Conservation (phyloP, 2,888 invertebrate species). For the Xanthostigma xanthostigma region DNA sequence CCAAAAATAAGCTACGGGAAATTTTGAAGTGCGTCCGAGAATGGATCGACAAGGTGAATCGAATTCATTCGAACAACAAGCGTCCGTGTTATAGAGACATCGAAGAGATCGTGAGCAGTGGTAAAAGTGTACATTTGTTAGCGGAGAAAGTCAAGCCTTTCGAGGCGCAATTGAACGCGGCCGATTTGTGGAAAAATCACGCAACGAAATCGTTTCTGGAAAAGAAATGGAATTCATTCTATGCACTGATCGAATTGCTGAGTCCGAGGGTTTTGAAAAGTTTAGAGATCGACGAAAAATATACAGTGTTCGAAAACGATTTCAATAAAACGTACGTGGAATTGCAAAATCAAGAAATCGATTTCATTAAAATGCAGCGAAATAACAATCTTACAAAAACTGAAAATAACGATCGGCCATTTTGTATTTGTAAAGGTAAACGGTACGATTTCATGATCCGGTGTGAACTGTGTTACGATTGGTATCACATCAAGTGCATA, state of each 20-base stretch:
- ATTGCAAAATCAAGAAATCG: constrained; percentile 56
- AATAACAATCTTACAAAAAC: constrained; percentile 32
- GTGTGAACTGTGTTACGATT: constrained; percentile 79
- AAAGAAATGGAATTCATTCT: too few species aligned
- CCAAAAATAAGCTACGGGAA: constrained; percentile 49
- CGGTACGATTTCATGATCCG: constrained; percentile 63
- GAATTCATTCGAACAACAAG: constrained; percentile 49
- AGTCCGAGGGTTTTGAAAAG: too few species aligned
- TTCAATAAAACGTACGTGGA: constrained; percentile 39
- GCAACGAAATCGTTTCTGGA: constrained; percentile 54
- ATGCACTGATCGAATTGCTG: too few species aligned
- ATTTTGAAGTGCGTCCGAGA: constrained; percentile 49
- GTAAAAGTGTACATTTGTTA: constrained; percentile 53
- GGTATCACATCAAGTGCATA: constrained; percentile 62
- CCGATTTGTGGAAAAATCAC: constrained; percentile 63
- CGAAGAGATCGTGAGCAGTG: constrained; percentile 54
- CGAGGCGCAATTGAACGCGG: constrained; percentile 53
- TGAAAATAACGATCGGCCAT: constrained; percentile 31
- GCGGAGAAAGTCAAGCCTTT: constrained; percentile 58
- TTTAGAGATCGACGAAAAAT: too few species aligned
- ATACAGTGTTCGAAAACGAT: too few species aligned
- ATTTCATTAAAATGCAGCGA: constrained; percentile 48
- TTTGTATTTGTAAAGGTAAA: constrained; percentile 58
- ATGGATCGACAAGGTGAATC: constrained; percentile 35
- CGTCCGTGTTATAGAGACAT: constrained; percentile 69